Evolutionary conservation across 2,113 vertebrate genomes (phyloP), one percentile per base, ranked within the genome.

Genomic region (Gobio gobio): DNA sequence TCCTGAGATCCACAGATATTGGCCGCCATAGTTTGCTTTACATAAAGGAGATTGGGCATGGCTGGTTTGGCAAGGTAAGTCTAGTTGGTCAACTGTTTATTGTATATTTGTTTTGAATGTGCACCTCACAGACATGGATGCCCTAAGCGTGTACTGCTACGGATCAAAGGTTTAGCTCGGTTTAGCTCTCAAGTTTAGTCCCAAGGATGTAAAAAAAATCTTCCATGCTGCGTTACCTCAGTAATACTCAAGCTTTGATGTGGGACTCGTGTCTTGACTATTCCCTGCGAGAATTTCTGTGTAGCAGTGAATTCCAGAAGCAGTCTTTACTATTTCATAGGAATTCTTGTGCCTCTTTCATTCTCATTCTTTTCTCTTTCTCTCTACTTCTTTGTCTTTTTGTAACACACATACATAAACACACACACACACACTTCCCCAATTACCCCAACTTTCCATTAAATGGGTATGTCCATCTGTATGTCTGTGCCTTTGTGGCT

Each of bases 1-100:
- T 97, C 85, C 95, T 96, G 91, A 96, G 95, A 82, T 95, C 96
- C 18, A 86, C 96, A 0, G 96, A 97, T 76, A 91, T 98, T 83
- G 91, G 96, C 87, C 96, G 97, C 81, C 96, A 97, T 92, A 97
- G 94, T 89, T 95, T 99, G 26, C 95, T 98, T 68, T 99, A 97
- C 95, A 93, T 99, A 92, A 98, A 98, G 86, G 98, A 98, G 92
- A 97, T 98, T 0, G 98, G 98, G 9, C 94, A 94, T 1, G 97
- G 97, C 89, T 99, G 98, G 98, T 99, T 99, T 0, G 97, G 98
- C 87, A 99, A 98, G 97, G 98, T 98, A 91, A 91, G 92, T 16
- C 72, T 56, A 72, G 75, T 82, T 73, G 29, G 14, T 77, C 36
- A 72, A 3, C 63, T 33, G 47, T 74, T 76, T n/a, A n/a, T 56